Base-by-base conservation (phyloP, 2,888 invertebrate genomes). In the Drosophila kokeensis region DNA sequence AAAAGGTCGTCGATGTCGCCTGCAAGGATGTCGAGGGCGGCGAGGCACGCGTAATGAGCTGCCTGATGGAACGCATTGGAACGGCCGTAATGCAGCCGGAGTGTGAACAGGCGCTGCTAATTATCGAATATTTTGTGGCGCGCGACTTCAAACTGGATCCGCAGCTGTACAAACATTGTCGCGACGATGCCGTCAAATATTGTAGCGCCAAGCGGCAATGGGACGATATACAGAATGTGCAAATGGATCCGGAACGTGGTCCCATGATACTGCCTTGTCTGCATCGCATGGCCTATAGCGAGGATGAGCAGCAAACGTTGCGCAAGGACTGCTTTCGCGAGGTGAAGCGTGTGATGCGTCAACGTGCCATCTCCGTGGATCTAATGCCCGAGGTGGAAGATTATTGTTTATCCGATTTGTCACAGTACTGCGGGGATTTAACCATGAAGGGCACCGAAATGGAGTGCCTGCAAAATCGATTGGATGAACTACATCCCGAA, bases 51-150 rank as follows among this genome's bases (percentile, higher is more conserved):
- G 96, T 99, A 0, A 96, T 99, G 95, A 96, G 96, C 27, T 99
- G 99, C 91, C 94, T 99, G 38, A 97, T 99, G 97, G 97, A 98
- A 86, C 97, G 98, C 91, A 94, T 99, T 57, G 97, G 97, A 45
- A 96, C 96, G 2, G 94, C 95, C 49, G 79, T 85, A 0, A 99
- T 99, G 98, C 96, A 95, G 1, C 95, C 95, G 69, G 96, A 96
- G 21, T 99, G 99, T 94, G 98, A 98, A 94, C 95, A 96, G 76
- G 97, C 98, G 11, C 94, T 99, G 50, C 94, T 99, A 69, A 98
- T 99, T 93, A 98, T 99, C 88, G 99, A 99, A 92, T 99, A 99
- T 93, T 99, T 99, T 93, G 96, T 99, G 73, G 97, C 98, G 0
- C 95, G 99, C 85, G 98, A 99, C 93, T 99, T 98, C 92, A 98